Evolutionary conservation across 2,113 vertebrate species (phyloP).

Genomic region (Melierax canorus): DNA sequence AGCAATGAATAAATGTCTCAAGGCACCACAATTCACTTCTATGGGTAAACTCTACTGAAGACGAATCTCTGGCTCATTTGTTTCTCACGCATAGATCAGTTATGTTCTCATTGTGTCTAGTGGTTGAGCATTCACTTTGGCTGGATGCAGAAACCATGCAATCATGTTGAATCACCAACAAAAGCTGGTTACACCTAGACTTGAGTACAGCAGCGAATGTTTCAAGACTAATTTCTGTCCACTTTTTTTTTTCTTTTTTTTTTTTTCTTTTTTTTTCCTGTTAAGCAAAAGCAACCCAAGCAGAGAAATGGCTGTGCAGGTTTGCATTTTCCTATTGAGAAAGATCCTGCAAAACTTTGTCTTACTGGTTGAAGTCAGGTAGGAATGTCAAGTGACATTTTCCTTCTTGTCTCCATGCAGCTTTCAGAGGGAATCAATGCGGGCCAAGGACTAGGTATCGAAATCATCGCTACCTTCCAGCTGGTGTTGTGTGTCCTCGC

Average conservation of each 20-base stretch:
- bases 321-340: rapidly evolving
- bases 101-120: background rate
- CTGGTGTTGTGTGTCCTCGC: conserved; percentile 94
- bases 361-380: rapidly evolving
- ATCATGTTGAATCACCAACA: background rate
- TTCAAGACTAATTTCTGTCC: background rate
- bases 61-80: background rate
- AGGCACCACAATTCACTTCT: background rate
- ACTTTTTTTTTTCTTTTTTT: background rate
- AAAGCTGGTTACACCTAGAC: background rate
- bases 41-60: background rate
- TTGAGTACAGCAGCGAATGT: background rate
- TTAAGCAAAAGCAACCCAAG: background rate
- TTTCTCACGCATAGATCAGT: rapidly evolving
- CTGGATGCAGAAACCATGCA: background rate
- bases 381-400: background rate
- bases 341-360: background rate
- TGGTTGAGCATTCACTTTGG: background rate
- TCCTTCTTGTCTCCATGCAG: conserved; percentile 27
- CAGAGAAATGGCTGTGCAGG: background rate
- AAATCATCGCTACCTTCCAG: conserved; percentile 93
- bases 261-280: rapidly evolving
- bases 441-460: conserved; percentile 89
- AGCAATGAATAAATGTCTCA: background rate
- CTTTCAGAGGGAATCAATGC: conserved; percentile 74